phyloP scores from a whole-genome alignment of 2,888 invertebrate species.

The Liodrosophila aerea region DNA sequence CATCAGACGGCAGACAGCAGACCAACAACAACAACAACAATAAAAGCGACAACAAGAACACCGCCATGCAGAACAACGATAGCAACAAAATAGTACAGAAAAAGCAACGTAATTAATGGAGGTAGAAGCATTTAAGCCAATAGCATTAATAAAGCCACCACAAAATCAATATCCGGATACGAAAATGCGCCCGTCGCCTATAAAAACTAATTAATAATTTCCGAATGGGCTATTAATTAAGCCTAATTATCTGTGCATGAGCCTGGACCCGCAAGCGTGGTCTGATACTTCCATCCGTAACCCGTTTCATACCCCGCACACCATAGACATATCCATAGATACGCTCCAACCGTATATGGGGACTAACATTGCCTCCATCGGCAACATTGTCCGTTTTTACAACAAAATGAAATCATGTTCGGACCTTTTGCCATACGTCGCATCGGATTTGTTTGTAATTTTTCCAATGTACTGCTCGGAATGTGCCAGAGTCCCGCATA shows the following conservation, averaged over 20 bases:
- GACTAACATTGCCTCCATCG: not conserved
- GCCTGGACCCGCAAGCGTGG: slow-evolving; percentile 64
- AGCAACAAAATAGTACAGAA: slow-evolving; percentile 62
- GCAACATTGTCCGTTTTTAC: not conserved
- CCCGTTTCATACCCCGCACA: not conserved
- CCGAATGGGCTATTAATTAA: slow-evolving; percentile 83
- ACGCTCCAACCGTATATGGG: no score
- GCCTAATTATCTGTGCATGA: slow-evolving; percentile 82
- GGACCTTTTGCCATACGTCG: slow-evolving; percentile 20
- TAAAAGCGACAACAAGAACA: slow-evolving; percentile 22
- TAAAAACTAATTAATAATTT: slow-evolving; percentile 83
- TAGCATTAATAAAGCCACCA: slow-evolving; percentile 83
- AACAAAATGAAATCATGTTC: slow-evolving; percentile 33
- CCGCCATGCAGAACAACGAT: slow-evolving; percentile 10
- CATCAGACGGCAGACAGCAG: slow-evolving; percentile 52
- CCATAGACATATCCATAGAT: no score
- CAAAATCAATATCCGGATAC: slow-evolving; percentile 83
- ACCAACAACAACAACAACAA: slow-evolving; percentile 24
- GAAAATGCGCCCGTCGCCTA: slow-evolving; percentile 82
- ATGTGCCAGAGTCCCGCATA: slow-evolving; percentile 68
- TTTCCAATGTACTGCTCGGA: slow-evolving; percentile 25
- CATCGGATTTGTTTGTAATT: slow-evolving; percentile 58
- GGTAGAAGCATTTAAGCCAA: slow-evolving; percentile 82
- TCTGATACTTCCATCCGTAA: slow-evolving; percentile 49
- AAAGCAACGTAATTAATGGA: slow-evolving; percentile 81